Evolutionary conservation across 1,140 invertebrate species (phyloP), one percentile per base, ranked within the genome.

Genomic region (Drosophila obscura): DNA sequence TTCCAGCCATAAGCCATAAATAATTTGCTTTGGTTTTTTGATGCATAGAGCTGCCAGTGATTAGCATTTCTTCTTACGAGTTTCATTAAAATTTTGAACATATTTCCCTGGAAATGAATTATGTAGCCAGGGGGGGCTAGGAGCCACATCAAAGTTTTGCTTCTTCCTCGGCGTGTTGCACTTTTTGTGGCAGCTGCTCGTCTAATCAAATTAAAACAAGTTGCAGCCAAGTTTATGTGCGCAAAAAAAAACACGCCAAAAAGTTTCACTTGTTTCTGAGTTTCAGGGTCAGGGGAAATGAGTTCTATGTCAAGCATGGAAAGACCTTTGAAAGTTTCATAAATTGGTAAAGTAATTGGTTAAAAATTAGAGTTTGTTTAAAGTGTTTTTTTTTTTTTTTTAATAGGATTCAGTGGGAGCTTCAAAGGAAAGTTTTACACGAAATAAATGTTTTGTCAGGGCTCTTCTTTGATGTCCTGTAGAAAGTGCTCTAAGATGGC

Each of bases 151-250:
- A 73, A 60, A 55, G 45, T 61, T 76, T 35, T 43, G 22, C 1
- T 5, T 39, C 26, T 28, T 7, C 2, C 22, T 35, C 44, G 31
- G 15, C 13, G 24, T 60, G 60, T 69, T 87, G 68, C 68, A 87
- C 51, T 79, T 64, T 80, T 65, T 71, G 52, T 49, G 49, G 26
- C 31, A 41, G 41, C 46, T 53, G 43, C 64, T 76, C 39, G 5
- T 53, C 72, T 89, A 73, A 87, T 88, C 64, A 79, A 88, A 83
- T 88, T 85, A 81, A 44, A 11, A 64, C 39, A 64, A 53, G 60
- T 31, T 66, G 64, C 55, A 60, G 16, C 31, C 50, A 65, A 85
- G 51, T 76, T 77, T 73, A 16, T n/a, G 26, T 56, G 31, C 39
- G 46, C 52, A 76, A 62, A 28, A 28, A 1, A 56, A 67, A 19